Evolutionary conservation across 2,113 vertebrate species (phyloP).

Genomic region (Hippopotamus amphibius): DNA sequence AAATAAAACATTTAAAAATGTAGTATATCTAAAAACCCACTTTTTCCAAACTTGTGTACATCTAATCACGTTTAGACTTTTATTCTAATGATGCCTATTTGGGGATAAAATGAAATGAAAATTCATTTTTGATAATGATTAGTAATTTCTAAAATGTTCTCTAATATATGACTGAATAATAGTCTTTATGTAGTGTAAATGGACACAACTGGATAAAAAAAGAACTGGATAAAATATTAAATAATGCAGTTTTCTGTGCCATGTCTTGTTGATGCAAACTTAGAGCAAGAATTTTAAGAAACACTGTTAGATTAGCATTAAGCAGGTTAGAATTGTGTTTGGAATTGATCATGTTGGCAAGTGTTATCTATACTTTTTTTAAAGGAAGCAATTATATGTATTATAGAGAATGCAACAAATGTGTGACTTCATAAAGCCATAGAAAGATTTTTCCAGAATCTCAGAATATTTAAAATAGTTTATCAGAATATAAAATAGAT

Average conservation of each 20-base stretch:
- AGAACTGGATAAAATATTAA: background rate
- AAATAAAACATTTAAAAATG: background rate
- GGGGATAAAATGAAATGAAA: background rate
- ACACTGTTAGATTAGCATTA: background rate
- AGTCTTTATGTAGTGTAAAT: background rate
- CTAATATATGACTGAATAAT: background rate
- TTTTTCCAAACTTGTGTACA: background rate
- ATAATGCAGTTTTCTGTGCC: background rate
- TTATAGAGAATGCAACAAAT: background rate
- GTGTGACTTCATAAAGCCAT: background rate
- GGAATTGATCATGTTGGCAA: background rate
- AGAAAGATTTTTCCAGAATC: background rate
- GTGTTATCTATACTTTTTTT: background rate
- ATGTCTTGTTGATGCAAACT: background rate
- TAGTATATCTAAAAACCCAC: background rate
- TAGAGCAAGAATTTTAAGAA: background rate
- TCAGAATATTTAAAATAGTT: background rate
- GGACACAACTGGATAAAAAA: background rate
- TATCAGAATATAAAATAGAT: background rate
- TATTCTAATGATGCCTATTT: conserved; percentile 43
- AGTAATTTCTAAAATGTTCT: background rate
- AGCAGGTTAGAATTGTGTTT: background rate
- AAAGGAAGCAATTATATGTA: background rate
- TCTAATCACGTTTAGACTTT: background rate
- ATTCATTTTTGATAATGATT: conserved; percentile 47